Base-by-base conservation (phyloP, 35 echinoderm and acorn worm genomes). In the Acanthaster planci region DNA sequence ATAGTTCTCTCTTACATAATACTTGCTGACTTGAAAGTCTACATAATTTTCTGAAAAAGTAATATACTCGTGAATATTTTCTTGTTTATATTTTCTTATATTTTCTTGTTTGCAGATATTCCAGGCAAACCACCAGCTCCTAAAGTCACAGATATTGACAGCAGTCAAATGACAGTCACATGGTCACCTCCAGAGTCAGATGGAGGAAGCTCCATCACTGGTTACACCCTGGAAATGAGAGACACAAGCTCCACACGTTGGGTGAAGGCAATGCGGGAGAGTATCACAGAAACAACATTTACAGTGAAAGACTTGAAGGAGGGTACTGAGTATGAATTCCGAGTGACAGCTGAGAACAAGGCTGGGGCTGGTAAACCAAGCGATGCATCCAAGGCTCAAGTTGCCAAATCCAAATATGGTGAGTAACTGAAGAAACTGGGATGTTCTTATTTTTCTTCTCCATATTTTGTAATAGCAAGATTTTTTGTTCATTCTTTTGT, bases 271-370 rank as follows among this genome's bases (percentile, higher is more conserved):
- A 86, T 60, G 18, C 55, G 72, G 26, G 84, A 82, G 4, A 40
- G 40, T 39, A 85, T 97, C 23, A 77, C 39, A 37, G 94, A 97
- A 47, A 97, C 94, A 3, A 87, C 54, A 5, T 92, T 84, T 55
- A 90, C 81, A 52, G 82, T 97, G 19, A 97, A 56, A 30, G 90
- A 56, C 37, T 59, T 97, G 36, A 86, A 38, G 0, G 82, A 89
- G 37, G 80, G 88, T 21, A 87, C 92, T 21, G 57, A 89, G 18
- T 97, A 92, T 44, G 77, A 86, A 26, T 97, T 87, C 86, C 30
- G 89, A 35, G 96, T 99, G 3, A 91, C 82, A 27, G 96, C 92
- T 59, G 89, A 91, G 47, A 99, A 99, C 57, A 94, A 94, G 77
- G 92, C 93, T 82, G 96, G 96, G 78, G 55, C 86, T 27, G 92